Conservation (phyloP, 1,140 invertebrate species). For the Heliconius hermathena region DNA sequence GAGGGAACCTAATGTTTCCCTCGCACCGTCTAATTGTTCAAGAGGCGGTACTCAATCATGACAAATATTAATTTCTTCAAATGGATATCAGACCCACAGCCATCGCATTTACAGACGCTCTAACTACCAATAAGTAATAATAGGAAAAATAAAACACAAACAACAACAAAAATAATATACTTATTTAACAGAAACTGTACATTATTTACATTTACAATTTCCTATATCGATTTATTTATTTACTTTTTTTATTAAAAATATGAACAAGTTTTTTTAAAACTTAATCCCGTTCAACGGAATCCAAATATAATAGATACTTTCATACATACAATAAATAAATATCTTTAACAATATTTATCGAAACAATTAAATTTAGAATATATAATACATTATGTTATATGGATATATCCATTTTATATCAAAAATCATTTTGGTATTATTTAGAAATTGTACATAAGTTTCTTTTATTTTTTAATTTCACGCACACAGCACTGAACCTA, state of each 20-base stretch:
- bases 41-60: too few species aligned
- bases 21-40: too few species aligned
- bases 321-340: background rate
- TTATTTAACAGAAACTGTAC: slow-evolving; percentile 56
- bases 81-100: too few species aligned
- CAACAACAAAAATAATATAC: slow-evolving; percentile 67
- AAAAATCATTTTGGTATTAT: too few species aligned
- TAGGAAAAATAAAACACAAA: slow-evolving; percentile 52
- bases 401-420: too few species aligned
- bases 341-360: background rate
- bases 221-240: slow-evolving; percentile 15
- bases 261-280: background rate
- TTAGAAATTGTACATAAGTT: too few species aligned
- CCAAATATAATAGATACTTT: background rate
- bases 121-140: background rate
- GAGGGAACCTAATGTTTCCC: too few species aligned
- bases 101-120: too few species aligned
- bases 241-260: background rate
- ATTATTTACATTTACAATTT: slow-evolving; percentile 25
- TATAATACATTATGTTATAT: too few species aligned
- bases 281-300: slow-evolving; percentile 1
- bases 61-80: too few species aligned
- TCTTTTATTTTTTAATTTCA: too few species aligned
- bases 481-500: too few species aligned
- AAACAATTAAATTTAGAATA: background rate